Evolutionary conservation across 1,140 invertebrate species (phyloP).

Genomic region (Drosophila suzukii): DNA sequence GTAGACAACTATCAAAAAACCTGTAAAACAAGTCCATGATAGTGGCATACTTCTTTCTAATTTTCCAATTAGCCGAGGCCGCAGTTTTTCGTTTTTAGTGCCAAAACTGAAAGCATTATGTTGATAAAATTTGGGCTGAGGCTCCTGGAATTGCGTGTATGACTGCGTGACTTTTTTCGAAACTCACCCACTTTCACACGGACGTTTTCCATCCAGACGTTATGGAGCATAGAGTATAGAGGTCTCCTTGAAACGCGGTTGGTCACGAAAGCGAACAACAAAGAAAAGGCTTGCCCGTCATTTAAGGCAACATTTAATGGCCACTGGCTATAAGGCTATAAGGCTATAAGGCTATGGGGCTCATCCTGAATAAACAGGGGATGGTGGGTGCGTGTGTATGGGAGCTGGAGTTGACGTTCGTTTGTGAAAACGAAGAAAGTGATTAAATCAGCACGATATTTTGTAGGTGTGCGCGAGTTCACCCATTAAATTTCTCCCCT

Average conservation of each 20-base stretch:
- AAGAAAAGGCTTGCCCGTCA: constrained; percentile 78
- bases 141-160: constrained; percentile 64
- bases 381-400: constrained; percentile 57
- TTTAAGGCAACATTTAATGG: constrained; percentile 82
- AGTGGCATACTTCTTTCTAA: constrained; percentile 60
- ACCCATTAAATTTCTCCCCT: constrained; percentile 68
- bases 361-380: constrained; percentile 63
- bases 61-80: constrained; percentile 53
- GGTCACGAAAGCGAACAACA: constrained; percentile 74
- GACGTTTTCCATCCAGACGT: constrained; percentile 11
- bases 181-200: constrained; percentile 57
- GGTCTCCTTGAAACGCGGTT: constrained; percentile 79
- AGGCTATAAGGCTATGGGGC: constrained; percentile 60
- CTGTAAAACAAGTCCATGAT: constrained; percentile 12
- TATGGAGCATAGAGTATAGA: constrained; percentile 9
- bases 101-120: constrained; percentile 62
- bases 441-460: constrained; percentile 83
- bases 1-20: background rate
- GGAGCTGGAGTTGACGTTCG: constrained; percentile 77
- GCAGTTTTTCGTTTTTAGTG: constrained; percentile 51
- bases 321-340: constrained; percentile 69
- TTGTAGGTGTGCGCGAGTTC: constrained; percentile 77
- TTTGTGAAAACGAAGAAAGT: constrained; percentile 77
- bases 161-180: constrained; percentile 73
- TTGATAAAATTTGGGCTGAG: constrained; percentile 52